Evolutionary conservation across 1,140 invertebrate species (phyloP), one percentile per base, ranked within the genome.

Genomic region (Nilaparvata lugens): DNA sequence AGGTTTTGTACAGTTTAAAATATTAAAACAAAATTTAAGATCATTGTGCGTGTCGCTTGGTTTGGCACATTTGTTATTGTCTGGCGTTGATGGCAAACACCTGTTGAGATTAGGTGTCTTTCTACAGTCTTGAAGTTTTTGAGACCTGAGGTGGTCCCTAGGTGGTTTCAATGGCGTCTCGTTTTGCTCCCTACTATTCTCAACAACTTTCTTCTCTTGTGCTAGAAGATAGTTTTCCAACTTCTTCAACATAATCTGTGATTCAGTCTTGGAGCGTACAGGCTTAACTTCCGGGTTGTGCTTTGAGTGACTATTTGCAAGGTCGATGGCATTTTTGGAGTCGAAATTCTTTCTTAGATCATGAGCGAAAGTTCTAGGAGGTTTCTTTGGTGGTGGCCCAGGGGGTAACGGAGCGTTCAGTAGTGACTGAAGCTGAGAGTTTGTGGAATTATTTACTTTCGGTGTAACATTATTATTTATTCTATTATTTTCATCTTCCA

Each of bases 301-400:
- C 19, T 58, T 48, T 53, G 43, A 7, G n/a, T 43, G 53, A 23
- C 31, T 52, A 21, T 24, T n/a, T 25, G 42, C 16, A 35, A 48
- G 18, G 18, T 13, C 31, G 21, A 16, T 23, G 13, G 21, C 24
- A 57, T n/a, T 14, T n/a, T 53, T 40, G 2, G 42, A 43, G 6
- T 19, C 25, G 24, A 24, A 45, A 31, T 18, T 28, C 35, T 62
- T 64, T 1, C 31, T 35, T 13, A 66, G 65, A 58, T 72, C 72
- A 67, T 81, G 78, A 56, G 75, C 74, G 68, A 86, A 85, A 5
- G 80, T 83, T 68, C 86, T 70, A 2, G 86, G 86, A 19, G 86
- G 85, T 69, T 88, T 88, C 65, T 81, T 80, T 0, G 85, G 86
- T 28, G 84, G 82, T 7, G 84, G 83, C 2, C 84, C 84, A 16